phyloP scores from a whole-genome alignment of 2,797 vertebrate species.

The Sebastes glaucus region DNA sequence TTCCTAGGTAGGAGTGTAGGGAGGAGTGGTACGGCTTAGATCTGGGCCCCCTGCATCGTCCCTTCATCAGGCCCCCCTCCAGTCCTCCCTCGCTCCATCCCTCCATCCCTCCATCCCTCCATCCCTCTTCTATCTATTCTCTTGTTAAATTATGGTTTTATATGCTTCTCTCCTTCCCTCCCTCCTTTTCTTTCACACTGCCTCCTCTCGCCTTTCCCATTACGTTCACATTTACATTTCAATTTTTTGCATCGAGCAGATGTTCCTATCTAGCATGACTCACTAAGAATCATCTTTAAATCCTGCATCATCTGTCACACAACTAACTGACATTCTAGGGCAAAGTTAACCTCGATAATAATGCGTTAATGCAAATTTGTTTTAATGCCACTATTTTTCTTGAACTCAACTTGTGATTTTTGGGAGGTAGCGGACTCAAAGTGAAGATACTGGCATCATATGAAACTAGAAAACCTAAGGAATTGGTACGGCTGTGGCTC shows the following conservation, averaged over 20 bases:
- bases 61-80: conserved; percentile 76
- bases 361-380: no score
- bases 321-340: not conserved
- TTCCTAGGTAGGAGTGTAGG: conserved; percentile 79
- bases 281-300: conserved; percentile 7
- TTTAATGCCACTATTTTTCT: no score
- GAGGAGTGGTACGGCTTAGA: conserved; percentile 81
- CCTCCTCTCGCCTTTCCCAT: conserved; percentile 47
- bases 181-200: not conserved
- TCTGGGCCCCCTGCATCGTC: conserved; percentile 72
- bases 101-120: conserved; percentile 43
- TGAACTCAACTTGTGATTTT: no score
- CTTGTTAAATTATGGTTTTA: conserved; percentile 66
- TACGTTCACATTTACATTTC: conserved; percentile 55
- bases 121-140: conserved; percentile 55
- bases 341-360: not conserved
- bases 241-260: conserved; percentile 43
- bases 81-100: conserved; percentile 25
- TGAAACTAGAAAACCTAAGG: no score
- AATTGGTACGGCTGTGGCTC: no score
- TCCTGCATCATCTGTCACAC: conserved; percentile 11
- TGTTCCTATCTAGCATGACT: conserved; percentile 40
- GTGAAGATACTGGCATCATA: no score
- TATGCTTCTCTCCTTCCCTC: conserved; percentile 12
- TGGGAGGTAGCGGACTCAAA: no score